Evolutionary conservation across 2,888 invertebrate species (phyloP).

Genomic region (Chrysina gloriosa): DNA sequence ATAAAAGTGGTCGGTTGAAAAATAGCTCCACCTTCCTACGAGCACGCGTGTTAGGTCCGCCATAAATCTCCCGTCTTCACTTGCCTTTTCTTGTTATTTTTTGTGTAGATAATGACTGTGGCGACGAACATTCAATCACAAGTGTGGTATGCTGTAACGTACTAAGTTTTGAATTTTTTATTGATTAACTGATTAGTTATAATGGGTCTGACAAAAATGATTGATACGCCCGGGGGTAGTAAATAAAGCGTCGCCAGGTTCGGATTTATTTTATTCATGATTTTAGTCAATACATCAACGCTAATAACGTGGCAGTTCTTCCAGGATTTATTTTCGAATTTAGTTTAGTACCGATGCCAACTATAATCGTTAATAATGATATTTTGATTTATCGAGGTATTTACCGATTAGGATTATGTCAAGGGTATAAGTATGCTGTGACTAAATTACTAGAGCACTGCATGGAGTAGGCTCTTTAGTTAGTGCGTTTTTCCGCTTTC

Average conservation of each 20-base stretch:
- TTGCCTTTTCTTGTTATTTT: neutral
- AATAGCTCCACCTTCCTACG: neutral
- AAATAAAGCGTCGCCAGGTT: neutral
- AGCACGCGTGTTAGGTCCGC: constrained; percentile 3
- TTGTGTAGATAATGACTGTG: neutral
- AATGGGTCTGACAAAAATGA: constrained; percentile 26
- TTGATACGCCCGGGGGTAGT: constrained; percentile 5
- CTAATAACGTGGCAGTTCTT: neutral
- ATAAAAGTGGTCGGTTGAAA: constrained; percentile 14
- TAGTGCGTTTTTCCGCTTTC: no score
- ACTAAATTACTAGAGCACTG: no score
- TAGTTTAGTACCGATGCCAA: neutral
- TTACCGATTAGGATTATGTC: no score
- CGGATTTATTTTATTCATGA: constrained; percentile 14
- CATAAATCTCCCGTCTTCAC: neutral
- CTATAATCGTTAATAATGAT: neutral
- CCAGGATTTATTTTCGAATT: neutral
- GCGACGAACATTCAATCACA: constrained; percentile 18
- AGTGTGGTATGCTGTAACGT: neutral
- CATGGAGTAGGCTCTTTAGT: no score
- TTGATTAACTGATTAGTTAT: constrained; percentile 33
- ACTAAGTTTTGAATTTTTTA: constrained; percentile 25
- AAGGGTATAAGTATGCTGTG: no score
- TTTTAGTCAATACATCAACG: neutral
- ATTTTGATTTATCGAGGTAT: no score